These are phyloP conservation scores for Leptopterna dolabrata DNA, from an alignment of 2,888 invertebrate species.

Conservation along the genomic window DNA sequence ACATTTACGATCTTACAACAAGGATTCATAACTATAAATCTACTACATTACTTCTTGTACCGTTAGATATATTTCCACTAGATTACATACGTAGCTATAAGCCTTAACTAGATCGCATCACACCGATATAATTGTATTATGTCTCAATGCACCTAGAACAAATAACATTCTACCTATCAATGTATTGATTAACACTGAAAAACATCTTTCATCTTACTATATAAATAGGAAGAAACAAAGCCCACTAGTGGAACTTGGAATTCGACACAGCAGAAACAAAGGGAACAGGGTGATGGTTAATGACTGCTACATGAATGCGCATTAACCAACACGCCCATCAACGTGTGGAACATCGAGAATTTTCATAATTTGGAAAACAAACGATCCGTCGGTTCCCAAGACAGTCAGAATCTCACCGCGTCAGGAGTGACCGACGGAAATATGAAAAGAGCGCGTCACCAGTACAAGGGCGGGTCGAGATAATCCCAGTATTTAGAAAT, in stretches of 20 bases:
- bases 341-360: not conserved
- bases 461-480: not conserved
- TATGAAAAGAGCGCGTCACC: not conserved
- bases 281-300: slow-evolving; percentile 36
- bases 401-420: not conserved
- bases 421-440: not conserved
- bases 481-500: not conserved
- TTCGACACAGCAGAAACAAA: slow-evolving; percentile 31
- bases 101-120: slow-evolving; percentile 54
- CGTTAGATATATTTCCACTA: slow-evolving; percentile 50
- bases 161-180: slow-evolving; percentile 57
- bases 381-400: not conserved
- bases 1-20: slow-evolving; percentile 41
- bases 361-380: not conserved
- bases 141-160: slow-evolving; percentile 61
- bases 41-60: slow-evolving; percentile 50
- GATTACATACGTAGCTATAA: slow-evolving; percentile 50
- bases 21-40: slow-evolving; percentile 36
- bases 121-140: slow-evolving; percentile 48
- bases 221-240: slow-evolving; percentile 37
- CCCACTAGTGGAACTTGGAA: slow-evolving; percentile 2
- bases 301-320: not conserved
- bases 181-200: slow-evolving; percentile 59
- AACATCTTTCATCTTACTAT: slow-evolving; percentile 57
- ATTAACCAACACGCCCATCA: slow-evolving; percentile 22